A percentile compares a stretch with the other conserved stretches of the same genome.
Conservation (phyloP, 1,140 invertebrate genomes). For the Cepaea nemoralis region DNA sequence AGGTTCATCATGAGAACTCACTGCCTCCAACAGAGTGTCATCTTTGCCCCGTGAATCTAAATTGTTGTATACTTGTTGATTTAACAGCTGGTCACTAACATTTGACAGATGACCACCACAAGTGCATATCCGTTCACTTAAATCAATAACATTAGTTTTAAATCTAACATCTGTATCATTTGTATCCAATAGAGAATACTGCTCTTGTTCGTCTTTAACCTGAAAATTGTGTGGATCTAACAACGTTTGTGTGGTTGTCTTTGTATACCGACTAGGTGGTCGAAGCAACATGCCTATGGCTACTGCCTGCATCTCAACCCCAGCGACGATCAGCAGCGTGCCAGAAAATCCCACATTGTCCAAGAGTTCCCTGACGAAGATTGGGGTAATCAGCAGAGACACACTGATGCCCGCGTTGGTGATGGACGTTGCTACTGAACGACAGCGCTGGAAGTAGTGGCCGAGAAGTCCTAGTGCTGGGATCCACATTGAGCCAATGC, state of each 20-base stretch:
- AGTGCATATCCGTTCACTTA: no score
- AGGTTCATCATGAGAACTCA: no score
- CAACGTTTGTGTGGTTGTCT: not conserved
- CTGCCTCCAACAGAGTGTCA: no score
- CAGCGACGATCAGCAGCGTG: not conserved
- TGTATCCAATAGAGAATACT: not conserved
- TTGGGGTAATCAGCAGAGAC: not conserved
- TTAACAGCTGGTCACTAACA: no score
- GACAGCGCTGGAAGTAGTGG: not conserved
- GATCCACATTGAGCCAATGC: slow-evolving; percentile 19
- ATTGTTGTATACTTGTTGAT: no score
- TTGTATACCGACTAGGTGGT: not conserved
- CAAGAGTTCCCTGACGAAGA: not conserved
- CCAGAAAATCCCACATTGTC: not conserved
- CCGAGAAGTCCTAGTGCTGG: slow-evolving; percentile 1
- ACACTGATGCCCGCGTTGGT: not conserved
- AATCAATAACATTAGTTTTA: not conserved
- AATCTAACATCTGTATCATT: not conserved
- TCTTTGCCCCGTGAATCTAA: no score
- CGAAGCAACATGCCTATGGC: not conserved
- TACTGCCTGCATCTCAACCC: slow-evolving; percentile 4
- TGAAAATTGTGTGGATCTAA: not conserved
- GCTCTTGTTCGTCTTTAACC: not conserved
- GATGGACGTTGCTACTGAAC: not conserved
- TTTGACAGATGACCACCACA: no score